Conservation (phyloP, 2,797 vertebrate genomes). For the Vireo griseus region DNA sequence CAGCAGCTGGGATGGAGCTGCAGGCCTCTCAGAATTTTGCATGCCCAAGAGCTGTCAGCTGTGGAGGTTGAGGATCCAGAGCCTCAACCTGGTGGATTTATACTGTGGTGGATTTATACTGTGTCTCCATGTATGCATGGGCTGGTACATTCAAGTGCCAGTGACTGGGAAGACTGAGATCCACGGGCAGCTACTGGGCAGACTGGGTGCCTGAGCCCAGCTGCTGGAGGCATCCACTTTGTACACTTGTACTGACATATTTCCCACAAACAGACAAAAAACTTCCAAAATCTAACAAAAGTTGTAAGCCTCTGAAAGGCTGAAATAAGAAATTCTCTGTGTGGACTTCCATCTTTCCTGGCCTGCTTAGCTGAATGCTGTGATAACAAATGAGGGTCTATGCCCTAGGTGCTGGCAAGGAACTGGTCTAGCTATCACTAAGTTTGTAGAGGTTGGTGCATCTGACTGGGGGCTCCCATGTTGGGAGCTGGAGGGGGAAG, state of each 20-base stretch:
- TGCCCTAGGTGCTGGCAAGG: neutral
- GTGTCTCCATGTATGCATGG: rapidly evolving
- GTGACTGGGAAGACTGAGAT: neutral
- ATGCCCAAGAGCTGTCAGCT: neutral
- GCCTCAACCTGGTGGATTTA: neutral
- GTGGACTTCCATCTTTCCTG: neutral
- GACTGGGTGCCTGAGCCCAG: neutral
- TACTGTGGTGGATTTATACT: neutral
- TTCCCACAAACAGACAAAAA: neutral
- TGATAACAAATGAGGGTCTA: neutral
- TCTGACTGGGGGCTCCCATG: neutral
- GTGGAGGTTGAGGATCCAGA: neutral
- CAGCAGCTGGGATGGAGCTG: neutral
- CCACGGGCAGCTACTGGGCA: neutral
- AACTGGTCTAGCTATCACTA: neutral
- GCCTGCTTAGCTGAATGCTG: neutral
- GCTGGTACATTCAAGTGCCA: neutral
- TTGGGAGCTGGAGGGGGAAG: neutral
- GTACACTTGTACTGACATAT: too few species aligned
- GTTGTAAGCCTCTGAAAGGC: neutral
- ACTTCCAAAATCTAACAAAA: neutral
- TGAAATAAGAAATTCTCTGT: neutral
- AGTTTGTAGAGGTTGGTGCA: neutral
- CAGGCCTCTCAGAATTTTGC: neutral
- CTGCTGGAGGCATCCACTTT: neutral